phyloP scores from a whole-genome alignment of 2,797 vertebrate genomes.

The Mus caroli region DNA sequence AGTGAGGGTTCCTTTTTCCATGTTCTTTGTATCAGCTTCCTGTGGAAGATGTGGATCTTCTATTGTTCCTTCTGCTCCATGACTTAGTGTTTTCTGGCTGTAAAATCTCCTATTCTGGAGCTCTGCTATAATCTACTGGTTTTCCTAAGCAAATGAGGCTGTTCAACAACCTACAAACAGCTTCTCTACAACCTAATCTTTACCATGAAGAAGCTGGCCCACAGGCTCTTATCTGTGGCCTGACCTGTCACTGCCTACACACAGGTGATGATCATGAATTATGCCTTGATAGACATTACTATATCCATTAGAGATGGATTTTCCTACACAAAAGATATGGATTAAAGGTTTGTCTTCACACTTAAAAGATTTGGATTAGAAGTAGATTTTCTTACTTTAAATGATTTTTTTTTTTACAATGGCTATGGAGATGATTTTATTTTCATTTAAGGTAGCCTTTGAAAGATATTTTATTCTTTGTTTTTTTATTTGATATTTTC shows the following conservation, averaged over 20 bases:
- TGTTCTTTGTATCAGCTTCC: neutral
- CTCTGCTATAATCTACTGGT: neutral
- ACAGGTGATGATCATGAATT: accelerated
- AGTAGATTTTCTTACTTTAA: neutral
- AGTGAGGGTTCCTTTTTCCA: neutral
- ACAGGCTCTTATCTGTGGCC: neutral
- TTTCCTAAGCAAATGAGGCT: neutral
- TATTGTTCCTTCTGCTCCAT: neutral
- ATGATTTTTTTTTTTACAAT: too few species aligned
- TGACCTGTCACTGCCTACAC: too few species aligned
- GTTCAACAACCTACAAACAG: neutral
- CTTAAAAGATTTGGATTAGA: neutral
- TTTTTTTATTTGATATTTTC: too few species aligned
- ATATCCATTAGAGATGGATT: neutral
- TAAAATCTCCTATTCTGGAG: neutral
- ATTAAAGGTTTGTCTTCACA: neutral
- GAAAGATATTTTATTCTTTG: neutral
- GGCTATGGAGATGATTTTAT: neutral
- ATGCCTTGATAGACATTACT: neutral
- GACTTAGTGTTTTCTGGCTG: too few species aligned
- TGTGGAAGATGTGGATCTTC: neutral
- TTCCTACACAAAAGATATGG: neutral
- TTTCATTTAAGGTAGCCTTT: neutral
- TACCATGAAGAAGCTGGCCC: neutral
- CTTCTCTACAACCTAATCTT: neutral